Conservation (phyloP, 2,113 vertebrate species). For the Elaphurus davidianus region DNA sequence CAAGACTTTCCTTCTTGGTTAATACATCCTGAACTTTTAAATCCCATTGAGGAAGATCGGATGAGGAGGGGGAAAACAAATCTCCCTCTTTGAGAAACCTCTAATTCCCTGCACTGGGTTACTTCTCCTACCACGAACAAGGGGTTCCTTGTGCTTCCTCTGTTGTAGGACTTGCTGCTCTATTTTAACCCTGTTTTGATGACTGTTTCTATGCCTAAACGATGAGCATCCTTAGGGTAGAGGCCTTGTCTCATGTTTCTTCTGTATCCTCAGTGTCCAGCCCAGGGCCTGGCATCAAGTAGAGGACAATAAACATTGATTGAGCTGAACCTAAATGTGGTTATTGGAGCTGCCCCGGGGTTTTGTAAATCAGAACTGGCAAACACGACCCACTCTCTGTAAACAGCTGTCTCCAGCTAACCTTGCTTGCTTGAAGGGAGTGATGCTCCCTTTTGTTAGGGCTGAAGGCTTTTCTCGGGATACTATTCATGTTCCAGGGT, state of each 20-base stretch:
- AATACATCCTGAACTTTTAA: neutral
- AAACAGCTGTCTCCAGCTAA: constrained; percentile 3
- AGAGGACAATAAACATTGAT: constrained; percentile 45
- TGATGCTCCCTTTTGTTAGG: neutral
- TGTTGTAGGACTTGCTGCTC: neutral
- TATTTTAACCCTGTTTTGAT: neutral
- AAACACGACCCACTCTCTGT: neutral
- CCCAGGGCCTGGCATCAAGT: neutral
- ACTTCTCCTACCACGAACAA: neutral
- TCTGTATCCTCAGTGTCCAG: neutral
- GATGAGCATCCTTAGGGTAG: neutral
- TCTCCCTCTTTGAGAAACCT: neutral
- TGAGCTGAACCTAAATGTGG: constrained; percentile 1
- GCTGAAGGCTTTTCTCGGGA: neutral
- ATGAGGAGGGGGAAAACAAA: neutral
- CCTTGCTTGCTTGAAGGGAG: neutral
- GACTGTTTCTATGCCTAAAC: neutral
- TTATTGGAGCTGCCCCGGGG: neutral
- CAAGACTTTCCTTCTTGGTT: neutral
- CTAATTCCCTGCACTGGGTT: neutral
- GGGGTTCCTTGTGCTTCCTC: neutral
- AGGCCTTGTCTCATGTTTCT: neutral
- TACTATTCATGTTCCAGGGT: neutral
- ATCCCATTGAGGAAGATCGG: neutral
- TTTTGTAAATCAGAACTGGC: constrained; percentile 31